Evolutionary conservation across 2,797 vertebrate species (phyloP), one percentile per base, ranked within the genome.

Genomic region (Helarctos malayanus): DNA sequence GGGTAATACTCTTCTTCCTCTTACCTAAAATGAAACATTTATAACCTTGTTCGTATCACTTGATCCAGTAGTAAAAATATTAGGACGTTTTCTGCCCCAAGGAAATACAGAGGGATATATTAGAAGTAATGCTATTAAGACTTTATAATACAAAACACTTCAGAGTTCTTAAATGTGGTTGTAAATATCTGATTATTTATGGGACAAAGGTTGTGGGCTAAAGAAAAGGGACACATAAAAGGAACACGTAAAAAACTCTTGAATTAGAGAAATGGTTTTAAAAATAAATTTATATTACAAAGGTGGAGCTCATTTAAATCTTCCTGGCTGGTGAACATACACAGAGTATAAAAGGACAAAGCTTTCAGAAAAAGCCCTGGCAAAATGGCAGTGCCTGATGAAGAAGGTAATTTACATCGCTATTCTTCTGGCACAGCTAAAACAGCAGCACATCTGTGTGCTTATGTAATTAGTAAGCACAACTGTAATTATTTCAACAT

Each of bases 271-370:
- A 83, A 61, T 1, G 69, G 11, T 79, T 47, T 90, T 12, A 68
- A 92, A 97, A 86, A 90, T 38, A 61, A 81, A 59, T 83, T 83
- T 80, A 35, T 71, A 63, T 25, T 29, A 81, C 7, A 61, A 90
- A 95, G 35, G 0, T 13, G 85, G 5, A 88, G 38, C 16, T 89
- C 13, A 45, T 54, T 41, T 82, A 49, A 65, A 57, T 81, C 29
- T 82, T 88, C 32, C 23, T 61, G n/a, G 47, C 5, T 85, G 14
- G 13, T 32, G 13, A 12, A 65, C 94, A 93, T 32, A 23, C 1
- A 68, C 0, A 71, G n/a, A 86, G n/a, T 61, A 49, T 1, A 88
- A 47, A 92, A 71, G 38, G 57, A 88, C 12, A 85, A 88, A 54
- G 5, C 13, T 54, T 61, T 95, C 41, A 73, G 65, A 89, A 13